A percentile compares a stretch with the other conserved stretches of the same genome.
These are phyloP conservation scores for Himantopus leucocephalus DNA, from an alignment of 2,113 vertebrate species.

Conservation along the genomic window DNA sequence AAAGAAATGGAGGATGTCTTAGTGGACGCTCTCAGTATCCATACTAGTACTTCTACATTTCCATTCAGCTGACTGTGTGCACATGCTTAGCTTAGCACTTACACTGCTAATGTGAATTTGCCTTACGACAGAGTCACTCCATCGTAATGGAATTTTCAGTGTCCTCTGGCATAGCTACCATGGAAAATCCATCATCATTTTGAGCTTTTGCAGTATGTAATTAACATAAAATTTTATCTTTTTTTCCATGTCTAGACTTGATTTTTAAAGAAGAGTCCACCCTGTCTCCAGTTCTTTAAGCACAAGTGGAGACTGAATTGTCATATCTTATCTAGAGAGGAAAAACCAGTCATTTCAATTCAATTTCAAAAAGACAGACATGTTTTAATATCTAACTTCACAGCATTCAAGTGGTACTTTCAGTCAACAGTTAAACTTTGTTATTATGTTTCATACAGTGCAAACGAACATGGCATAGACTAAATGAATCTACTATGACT, in stretches of 20 bases:
- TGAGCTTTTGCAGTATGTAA: not conserved
- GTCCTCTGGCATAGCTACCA: not conserved
- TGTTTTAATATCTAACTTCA: not conserved
- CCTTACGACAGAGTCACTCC: not conserved
- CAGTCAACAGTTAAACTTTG: not conserved
- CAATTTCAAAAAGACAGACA: not conserved
- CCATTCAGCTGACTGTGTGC: not conserved
- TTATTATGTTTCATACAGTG: not conserved
- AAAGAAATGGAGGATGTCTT: not conserved
- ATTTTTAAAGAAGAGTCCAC: conserved; percentile 20
- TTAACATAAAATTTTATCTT: conserved; percentile 12
- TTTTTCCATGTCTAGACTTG: not conserved
- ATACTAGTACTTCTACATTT: not conserved
- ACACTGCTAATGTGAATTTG: not conserved
- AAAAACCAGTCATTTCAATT: not conserved
- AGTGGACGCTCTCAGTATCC: not conserved
- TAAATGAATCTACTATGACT: not conserved
- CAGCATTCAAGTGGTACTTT: not conserved
- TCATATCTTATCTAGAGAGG: not conserved
- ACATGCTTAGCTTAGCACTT: not conserved
- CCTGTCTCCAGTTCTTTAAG: not conserved
- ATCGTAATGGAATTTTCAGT: not conserved
- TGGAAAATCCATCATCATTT: not conserved
- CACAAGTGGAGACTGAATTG: not conserved
- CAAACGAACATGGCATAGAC: not conserved